Percentiles rank a stretch among this genome's conserved stretches.
Evolutionary conservation across 2,888 invertebrate genomes (phyloP).

Genomic region (Rhogogaster chlorosoma): DNA sequence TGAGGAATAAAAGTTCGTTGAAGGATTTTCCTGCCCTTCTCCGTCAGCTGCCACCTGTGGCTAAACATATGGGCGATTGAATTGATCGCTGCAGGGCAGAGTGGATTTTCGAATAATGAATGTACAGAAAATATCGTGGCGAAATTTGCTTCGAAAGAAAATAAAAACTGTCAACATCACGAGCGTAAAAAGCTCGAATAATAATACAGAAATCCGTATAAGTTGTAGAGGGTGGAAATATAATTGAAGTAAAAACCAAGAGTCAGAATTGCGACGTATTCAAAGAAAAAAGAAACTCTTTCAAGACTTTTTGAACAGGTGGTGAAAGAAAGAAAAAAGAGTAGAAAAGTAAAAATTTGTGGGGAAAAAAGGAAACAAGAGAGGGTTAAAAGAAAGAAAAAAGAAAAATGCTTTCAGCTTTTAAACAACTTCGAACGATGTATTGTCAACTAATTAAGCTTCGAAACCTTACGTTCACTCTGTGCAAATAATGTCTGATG

Average conservation of each 20-base stretch:
- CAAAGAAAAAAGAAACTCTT: neutral
- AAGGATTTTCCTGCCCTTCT: neutral
- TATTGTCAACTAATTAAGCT: neutral
- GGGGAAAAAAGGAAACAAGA: conserved; percentile 1
- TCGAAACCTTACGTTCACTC: neutral
- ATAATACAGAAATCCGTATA: too few species aligned
- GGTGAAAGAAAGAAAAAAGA: conserved; percentile 17
- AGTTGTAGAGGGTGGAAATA: neutral
- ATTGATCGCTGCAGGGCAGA: neutral
- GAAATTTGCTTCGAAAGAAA: neutral
- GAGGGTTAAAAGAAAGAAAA: neutral
- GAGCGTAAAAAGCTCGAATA: neutral
- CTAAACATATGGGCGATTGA: neutral
- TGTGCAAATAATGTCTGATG: neutral
- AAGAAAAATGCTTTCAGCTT: neutral
- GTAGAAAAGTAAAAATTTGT: neutral
- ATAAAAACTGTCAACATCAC: neutral
- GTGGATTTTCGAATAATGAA: neutral
- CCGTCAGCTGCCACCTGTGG: neutral
- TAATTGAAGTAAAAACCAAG: neutral
- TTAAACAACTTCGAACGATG: neutral
- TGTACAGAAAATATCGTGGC: neutral
- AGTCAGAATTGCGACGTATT: neutral
- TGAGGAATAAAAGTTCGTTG: neutral
- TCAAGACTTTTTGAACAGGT: neutral